A percentile compares a stretch with the other conserved stretches of the same genome.
These are phyloP conservation scores for Drosophila vallismaia DNA, from an alignment of 2,888 invertebrate species.

Conservation along the genomic window DNA sequence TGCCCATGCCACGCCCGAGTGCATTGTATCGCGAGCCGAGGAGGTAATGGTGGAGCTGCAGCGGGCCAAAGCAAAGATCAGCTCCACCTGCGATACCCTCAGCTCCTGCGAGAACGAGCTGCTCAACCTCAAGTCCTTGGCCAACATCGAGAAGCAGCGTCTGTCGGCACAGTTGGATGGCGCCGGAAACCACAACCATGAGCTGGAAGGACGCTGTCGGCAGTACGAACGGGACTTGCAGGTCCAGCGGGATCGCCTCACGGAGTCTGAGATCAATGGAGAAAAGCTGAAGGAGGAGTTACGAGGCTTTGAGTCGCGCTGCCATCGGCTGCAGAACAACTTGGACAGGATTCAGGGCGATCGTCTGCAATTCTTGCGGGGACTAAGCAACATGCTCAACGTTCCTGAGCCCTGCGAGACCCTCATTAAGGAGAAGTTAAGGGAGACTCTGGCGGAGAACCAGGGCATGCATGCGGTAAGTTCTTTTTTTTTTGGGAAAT, in stretches of 20 bases:
- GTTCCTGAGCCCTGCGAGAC: constrained; percentile 91
- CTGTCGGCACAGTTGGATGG: constrained; percentile 87
- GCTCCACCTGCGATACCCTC: constrained; percentile 84
- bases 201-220: constrained; percentile 89
- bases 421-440: constrained; percentile 90
- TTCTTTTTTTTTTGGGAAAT: constrained; percentile 22
- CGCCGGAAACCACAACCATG: constrained; percentile 86
- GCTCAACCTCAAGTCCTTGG: constrained; percentile 80
- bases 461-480: constrained; percentile 90
- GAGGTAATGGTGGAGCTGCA: constrained; percentile 91
- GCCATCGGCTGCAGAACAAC: constrained; percentile 82
- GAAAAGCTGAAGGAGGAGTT: constrained; percentile 84
- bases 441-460: constrained; percentile 90
- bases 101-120: constrained; percentile 83
- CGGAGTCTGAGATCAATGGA: constrained; percentile 90
- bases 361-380: constrained; percentile 82
- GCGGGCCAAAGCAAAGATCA: constrained; percentile 86
- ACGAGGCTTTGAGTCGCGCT: constrained; percentile 84
- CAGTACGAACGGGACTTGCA: constrained; percentile 91
- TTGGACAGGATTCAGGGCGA: constrained; percentile 83
- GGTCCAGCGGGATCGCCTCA: constrained; percentile 89
- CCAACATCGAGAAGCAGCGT: constrained; percentile 88
- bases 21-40: constrained; percentile 90
- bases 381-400: constrained; percentile 84
- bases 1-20: constrained; percentile 87